Evolutionary conservation across 2,888 invertebrate species (phyloP), one percentile per base, ranked within the genome.

Genomic region (Trichopria drosophilae): DNA sequence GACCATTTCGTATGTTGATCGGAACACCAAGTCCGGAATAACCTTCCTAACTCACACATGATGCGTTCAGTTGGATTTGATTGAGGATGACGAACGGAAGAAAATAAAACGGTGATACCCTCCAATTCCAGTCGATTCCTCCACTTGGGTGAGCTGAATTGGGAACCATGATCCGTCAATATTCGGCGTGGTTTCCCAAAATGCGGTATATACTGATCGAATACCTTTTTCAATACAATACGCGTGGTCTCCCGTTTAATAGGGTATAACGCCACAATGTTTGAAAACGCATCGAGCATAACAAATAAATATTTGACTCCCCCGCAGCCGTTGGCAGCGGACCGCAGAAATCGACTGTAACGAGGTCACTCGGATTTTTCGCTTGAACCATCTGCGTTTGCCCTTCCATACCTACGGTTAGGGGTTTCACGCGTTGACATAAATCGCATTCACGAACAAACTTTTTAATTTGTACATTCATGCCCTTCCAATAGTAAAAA

Each of bases 71-170:
- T 28, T 2, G 39, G 24, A 16, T 39, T 39, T 2, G 16, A 10
- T 13, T 39, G 39, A 3, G 39, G 24, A 23, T 39, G 39, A 9
- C 23, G 23, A 12, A 24, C 19, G 2, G 39, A 39, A n/a, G 24
- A 22, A 5, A n/a, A 23, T 26, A 39, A 3, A 4, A 39, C 24
- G 6, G 16, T 6, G 16, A 23, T 24, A 1, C 26, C 39, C n/a
- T 24, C 12, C 1, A 3, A 9, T 24, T 23, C 22, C 4, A 39
- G 7, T 3, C n/a, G 9, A 18, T n/a, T 31, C 6, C n/a, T 22
- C 50, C 50, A 50, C 4, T 18, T 19, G 3, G 29, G 3, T 1
- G 50, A 37, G 1, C 32, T 22, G 13, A 44, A 50, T 24, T 50
- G 44, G 6, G 43, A 24, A 1, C 37, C 44, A 13, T 44, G 29